Evolutionary conservation across 2,888 invertebrate species (phyloP), one percentile per base, ranked within the genome.

Genomic region (Schizaphis graminum): DNA sequence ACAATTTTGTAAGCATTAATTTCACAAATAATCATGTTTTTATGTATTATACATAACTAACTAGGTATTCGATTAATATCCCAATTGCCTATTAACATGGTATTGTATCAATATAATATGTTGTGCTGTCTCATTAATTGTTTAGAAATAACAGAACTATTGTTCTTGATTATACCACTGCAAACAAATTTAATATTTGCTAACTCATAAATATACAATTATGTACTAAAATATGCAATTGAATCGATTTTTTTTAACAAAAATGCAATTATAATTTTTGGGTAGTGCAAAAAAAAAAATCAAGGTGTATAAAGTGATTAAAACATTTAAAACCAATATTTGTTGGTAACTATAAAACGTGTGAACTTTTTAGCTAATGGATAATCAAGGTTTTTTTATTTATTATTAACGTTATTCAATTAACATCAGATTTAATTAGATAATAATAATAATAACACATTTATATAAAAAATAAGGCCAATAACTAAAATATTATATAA

Each of bases 351-450:
- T 35, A 13, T 41, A 21, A 77, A 77, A 77, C 8, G 21, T 77
- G 77, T 35, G 21, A 77, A 77, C 77, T 35, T 90, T 67, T 67
- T 35, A n/a, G 24, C 26, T 67, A 35, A 90, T 35, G 35, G 67
- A 67, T 35, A 35, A n/a, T 88, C 24, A 28, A 11, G 47, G n/a
- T 26, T 26, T 41, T 26, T 41, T 35, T 44, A 28, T 61, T 61
- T 21, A 41, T 26, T 35, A 53, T 26, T 57, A 89, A 44, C 44
- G 41, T 89, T 89, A 28, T 89, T 89, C 7, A 61, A 61, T 89
- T 84, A 84, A 84, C 35, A 35, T 91, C n/a, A 57, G n/a, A 91
- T 86, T 91, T 86, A 57, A 86, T 86, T 86, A 86, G 16, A 35
- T 1, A 84, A 86, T n/a, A 57, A 85, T 44, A 91, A 56, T 26